These are phyloP conservation scores for Cliona cf. orientalis DNA, from an alignment of 37 sponge, comb jelly and placozoan genomes.

Conservation along the genomic window DNA sequence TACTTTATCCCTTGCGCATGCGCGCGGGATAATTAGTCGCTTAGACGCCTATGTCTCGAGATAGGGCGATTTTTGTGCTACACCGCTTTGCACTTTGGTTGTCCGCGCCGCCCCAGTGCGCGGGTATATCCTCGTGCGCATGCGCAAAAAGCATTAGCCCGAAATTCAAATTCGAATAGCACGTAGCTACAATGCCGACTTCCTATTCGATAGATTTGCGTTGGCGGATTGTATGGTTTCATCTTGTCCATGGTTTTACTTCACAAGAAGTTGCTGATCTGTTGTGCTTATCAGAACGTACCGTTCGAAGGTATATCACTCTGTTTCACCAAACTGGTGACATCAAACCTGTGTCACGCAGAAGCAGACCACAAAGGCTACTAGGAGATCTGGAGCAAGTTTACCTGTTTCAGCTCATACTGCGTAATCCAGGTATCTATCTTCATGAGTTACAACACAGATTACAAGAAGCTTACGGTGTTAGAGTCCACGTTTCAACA, in stretches of 20 bases:
- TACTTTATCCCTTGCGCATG: no score
- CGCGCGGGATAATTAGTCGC: no score
- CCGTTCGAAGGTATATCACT: constrained; percentile 4
- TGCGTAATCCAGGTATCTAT: constrained; percentile 9
- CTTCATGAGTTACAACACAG: constrained; percentile 10
- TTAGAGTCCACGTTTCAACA: not conserved
- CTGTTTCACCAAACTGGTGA: constrained; percentile 21
- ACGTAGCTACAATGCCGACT: not conserved
- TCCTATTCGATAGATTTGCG: constrained; percentile 11
- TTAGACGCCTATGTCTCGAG: no score
- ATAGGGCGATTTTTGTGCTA: no score
- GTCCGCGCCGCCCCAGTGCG: no score
- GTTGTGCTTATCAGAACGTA: not conserved
- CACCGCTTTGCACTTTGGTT: no score
- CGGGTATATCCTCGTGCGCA: no score
- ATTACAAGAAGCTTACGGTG: not conserved
- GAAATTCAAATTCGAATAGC: not conserved
- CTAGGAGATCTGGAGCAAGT: not conserved
- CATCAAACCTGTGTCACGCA: not conserved
- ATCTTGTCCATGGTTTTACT: not conserved
- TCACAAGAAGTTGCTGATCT: not conserved
- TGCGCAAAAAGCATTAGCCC: no score
- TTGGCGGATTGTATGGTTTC: constrained; percentile 26
- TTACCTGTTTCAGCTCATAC: constrained; percentile 4
- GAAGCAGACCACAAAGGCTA: not conserved